A percentile compares a stretch with the other conserved stretches of the same genome.
phyloP scores from a whole-genome alignment of 2,888 invertebrate genomes.

The Rotaria sp. region DNA sequence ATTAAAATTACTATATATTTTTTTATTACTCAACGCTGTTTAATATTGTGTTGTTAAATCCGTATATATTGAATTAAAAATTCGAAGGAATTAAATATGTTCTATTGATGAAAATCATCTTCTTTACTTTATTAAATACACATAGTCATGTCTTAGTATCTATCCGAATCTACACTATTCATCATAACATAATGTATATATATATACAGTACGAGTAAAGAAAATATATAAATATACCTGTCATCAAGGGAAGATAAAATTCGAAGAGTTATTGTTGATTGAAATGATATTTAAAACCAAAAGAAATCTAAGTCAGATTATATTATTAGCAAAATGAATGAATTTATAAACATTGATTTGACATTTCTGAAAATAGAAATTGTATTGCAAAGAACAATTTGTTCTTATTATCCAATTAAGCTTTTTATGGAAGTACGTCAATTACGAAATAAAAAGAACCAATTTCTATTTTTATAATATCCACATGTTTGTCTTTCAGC shows the following conservation, averaged over 20 bases:
- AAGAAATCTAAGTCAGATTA: constrained; percentile 85
- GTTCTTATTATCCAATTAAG: too few relatives aligned
- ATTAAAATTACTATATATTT: too few relatives aligned
- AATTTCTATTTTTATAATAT: too few relatives aligned
- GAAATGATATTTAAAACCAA: constrained; percentile 81
- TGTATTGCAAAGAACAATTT: too few relatives aligned
- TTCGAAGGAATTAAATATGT: too few relatives aligned
- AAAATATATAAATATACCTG: constrained; percentile 68
- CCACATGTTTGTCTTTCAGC: too few relatives aligned
- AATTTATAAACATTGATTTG: constrained; percentile 62
- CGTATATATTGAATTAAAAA: too few relatives aligned
- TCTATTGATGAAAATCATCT: too few relatives aligned
- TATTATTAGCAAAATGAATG: constrained; percentile 51
- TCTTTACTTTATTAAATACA: background rate
- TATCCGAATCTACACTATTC: constrained; percentile 94
- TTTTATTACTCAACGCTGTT: too few relatives aligned
- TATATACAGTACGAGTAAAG: constrained; percentile 98
- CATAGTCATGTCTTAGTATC: constrained; percentile 68
- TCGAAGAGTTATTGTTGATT: constrained; percentile 59
- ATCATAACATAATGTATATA: constrained; percentile 92
- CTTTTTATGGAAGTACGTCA: too few relatives aligned
- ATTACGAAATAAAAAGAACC: too few relatives aligned
- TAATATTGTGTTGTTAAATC: too few relatives aligned
- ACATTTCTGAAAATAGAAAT: constrained; percentile 83
- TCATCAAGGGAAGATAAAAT: constrained; percentile 50